These are phyloP conservation scores for Masnerella sp. DNA, from an alignment of 2,888 invertebrate species.

Conservation along the genomic window DNA sequence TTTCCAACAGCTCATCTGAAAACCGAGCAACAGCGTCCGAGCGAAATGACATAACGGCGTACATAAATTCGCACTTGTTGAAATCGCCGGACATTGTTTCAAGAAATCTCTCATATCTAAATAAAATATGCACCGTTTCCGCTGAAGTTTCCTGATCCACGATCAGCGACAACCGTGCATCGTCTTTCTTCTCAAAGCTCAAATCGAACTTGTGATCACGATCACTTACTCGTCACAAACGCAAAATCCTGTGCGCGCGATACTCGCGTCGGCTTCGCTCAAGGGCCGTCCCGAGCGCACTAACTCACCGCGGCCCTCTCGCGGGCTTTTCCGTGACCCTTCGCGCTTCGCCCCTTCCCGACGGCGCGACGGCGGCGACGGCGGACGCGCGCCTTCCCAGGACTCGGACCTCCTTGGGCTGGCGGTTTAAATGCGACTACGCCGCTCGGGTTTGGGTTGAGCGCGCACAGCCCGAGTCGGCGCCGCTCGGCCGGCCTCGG, in stretches of 20 bases:
- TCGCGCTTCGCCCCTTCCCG: constrained; percentile 46
- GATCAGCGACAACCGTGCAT: too few relatives aligned
- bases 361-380: constrained; percentile 48
- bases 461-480: constrained; percentile 70
- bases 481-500: constrained; percentile 68
- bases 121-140: too few relatives aligned
- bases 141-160: too few relatives aligned
- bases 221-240: too few relatives aligned
- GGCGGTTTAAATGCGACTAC: constrained; percentile 75
- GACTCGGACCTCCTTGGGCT: constrained; percentile 69
- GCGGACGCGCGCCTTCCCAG: constrained; percentile 62
- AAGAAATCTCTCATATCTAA: too few relatives aligned
- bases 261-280: constrained; percentile 41
- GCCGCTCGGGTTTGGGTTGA: constrained; percentile 71
- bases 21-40: too few relatives aligned
- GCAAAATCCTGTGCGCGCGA: constrained; percentile 43
- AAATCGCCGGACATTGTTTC: too few relatives aligned
- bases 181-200: too few relatives aligned
- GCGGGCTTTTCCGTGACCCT: constrained; percentile 44
- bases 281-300: constrained; percentile 30
- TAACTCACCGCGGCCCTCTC: constrained; percentile 36
- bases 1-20: too few relatives aligned
- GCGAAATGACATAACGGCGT: too few relatives aligned
- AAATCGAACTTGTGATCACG: too few relatives aligned
- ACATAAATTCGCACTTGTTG: too few relatives aligned